Percentiles rank a stretch among this genome's conserved stretches.
phyloP scores from a whole-genome alignment of 2,797 vertebrate genomes.

The Dipus sagitta region DNA sequence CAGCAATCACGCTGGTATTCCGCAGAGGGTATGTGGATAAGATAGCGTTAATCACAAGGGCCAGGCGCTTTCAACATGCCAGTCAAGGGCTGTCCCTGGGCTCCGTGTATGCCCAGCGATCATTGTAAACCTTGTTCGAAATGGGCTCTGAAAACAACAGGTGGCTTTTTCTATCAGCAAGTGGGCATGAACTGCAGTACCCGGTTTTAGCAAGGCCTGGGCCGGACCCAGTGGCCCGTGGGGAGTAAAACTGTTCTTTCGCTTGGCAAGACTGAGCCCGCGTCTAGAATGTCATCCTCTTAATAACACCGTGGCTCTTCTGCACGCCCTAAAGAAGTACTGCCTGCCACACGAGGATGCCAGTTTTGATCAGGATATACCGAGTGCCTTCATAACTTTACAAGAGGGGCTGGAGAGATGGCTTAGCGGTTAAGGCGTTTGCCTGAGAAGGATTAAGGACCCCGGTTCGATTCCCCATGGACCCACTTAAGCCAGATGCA shows the following conservation, averaged over 20 bases:
- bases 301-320: background rate
- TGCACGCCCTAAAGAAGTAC: background rate
- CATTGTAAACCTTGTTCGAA: constrained; percentile 23
- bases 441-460: too few species aligned
- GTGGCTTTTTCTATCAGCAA: constrained; percentile 47
- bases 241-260: background rate
- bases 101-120: background rate
- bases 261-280: background rate
- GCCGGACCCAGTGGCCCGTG: background rate
- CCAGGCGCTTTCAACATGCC: background rate
- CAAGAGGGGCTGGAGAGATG: too few species aligned
- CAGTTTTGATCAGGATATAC: background rate
- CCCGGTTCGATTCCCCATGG: too few species aligned
- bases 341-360: background rate
- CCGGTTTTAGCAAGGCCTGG: background rate
- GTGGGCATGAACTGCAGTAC: background rate
- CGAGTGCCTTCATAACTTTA: background rate
- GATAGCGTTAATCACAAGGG: background rate
- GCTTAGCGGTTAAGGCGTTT: too few species aligned
- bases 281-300: background rate
- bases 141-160: constrained; percentile 72
- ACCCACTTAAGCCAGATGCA: too few species aligned
- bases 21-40: background rate
- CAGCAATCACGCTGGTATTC: background rate
- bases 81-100: background rate